Base-by-base conservation (phyloP, 2,797 vertebrate genomes). In the Pseudomugil tenellus region DNA sequence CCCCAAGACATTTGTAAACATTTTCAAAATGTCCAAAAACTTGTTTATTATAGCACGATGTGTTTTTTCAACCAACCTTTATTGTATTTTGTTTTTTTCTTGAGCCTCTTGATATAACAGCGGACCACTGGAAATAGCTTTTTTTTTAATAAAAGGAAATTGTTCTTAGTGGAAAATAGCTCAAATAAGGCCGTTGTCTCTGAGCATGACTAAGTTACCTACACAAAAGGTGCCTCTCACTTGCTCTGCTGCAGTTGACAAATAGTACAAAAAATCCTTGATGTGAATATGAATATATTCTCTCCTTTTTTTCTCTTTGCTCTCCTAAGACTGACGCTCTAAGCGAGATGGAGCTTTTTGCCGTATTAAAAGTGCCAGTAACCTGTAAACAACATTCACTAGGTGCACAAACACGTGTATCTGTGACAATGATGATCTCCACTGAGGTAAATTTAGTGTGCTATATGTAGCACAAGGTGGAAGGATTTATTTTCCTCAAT, bases 181-280 rank as follows among this genome's bases (percentile, higher is more conserved):
- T 14, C 23, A 28, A 52, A 52, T 3, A 6, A 8, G 10, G 49
- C 49, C 28, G 13, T 52, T 28, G 51, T 52, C 51, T 52, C 14
- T 7, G 16, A 28, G 51, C 26, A n/a, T 46, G 8, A 46, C 41
- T 10, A 46, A 46, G 41, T n/a, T 46, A 19, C 41, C 0, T 6
- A 16, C 7, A 4, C 26, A 26, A 26, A 52, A 25, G 1, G 12
- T 13, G 16, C 51, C 14, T 52, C 51, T 58, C 34, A 60, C 58
- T 54, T 67, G 37, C 64, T 74, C 74, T 2, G 11, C 52, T 67
- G 29, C 58, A 65, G 73, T 19, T 17, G 48, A 52, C 53, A 79
- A 76, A 81, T 70, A 32, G 28, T 74, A 72, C 69, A 80, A n/a
- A 41, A 70, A 72, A 71, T 29, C 16, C 62, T 66, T 71, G 13